Conservation (phyloP, 2,888 invertebrate genomes). For the Deladenus siricidicola region DNA sequence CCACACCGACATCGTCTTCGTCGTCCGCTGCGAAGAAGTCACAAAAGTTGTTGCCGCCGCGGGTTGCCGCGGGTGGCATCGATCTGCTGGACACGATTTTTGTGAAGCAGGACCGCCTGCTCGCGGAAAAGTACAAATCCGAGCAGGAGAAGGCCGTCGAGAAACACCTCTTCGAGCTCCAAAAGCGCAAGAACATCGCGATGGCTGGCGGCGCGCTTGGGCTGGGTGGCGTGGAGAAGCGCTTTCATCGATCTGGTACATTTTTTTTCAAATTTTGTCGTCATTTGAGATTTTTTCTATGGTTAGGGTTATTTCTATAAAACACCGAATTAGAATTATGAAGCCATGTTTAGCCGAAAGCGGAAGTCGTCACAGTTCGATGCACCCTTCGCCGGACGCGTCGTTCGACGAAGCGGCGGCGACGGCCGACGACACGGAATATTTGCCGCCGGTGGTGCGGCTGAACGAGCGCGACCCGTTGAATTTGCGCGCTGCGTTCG, state of each 20-base stretch:
- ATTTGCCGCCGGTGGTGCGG: not conserved
- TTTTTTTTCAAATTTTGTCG: no score
- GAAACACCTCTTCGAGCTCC: slow-evolving; percentile 22
- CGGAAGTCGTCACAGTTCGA: no score
- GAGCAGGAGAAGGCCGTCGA: slow-evolving; percentile 26
- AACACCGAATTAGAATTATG: no score
- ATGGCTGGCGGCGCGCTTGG: slow-evolving; percentile 8
- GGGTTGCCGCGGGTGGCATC: not conserved
- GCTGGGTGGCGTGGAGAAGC: slow-evolving; percentile 8
- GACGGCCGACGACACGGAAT: not conserved
- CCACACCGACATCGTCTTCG: not conserved
- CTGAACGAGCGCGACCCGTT: not conserved
- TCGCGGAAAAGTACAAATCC: slow-evolving; percentile 23
- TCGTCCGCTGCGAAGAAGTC: not conserved
- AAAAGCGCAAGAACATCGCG: slow-evolving; percentile 13
- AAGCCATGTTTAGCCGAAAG: no score
- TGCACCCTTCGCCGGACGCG: no score
- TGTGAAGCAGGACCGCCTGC: slow-evolving; percentile 21
- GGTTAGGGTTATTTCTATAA: no score
- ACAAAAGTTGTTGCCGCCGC: not conserved
- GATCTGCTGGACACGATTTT: slow-evolving; percentile 31
- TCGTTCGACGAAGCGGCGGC: no score
- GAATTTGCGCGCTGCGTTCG: not conserved
- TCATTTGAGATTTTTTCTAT: no score
- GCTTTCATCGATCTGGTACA: not conserved